phyloP scores from a whole-genome alignment of 1,140 invertebrate genomes.

The Eulimnadia texana region DNA sequence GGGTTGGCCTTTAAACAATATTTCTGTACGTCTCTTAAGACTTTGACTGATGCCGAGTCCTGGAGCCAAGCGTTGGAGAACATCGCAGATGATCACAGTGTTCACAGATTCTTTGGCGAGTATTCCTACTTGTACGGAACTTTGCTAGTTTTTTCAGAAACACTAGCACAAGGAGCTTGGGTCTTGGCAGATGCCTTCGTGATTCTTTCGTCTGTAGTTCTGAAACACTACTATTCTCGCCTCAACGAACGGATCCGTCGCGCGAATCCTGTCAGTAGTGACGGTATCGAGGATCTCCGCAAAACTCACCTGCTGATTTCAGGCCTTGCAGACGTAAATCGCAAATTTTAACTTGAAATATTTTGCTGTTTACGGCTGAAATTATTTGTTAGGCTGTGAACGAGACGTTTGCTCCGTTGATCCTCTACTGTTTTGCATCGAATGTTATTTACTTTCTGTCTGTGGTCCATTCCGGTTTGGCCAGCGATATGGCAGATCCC shows the following conservation, averaged over 20 bases:
- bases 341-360: too few species aligned
- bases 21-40: too few species aligned
- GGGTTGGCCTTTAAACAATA: too few species aligned
- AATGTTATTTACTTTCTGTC: slow-evolving; percentile 5
- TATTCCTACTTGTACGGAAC: slow-evolving; percentile 9
- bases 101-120: slow-evolving; percentile 7
- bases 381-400: not conserved
- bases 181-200: slow-evolving; percentile 9
- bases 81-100: not conserved
- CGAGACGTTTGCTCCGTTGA: slow-evolving; percentile 1
- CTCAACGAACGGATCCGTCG: not conserved
- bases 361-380: too few species aligned
- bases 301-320: not conserved
- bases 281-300: slow-evolving; percentile 4
- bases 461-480: slow-evolving; percentile 6
- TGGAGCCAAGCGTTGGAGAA: not conserved
- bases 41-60: not conserved
- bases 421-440: not conserved
- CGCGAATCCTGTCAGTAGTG: not conserved
- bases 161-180: slow-evolving; percentile 10
- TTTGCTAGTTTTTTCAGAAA: slow-evolving; percentile 2
- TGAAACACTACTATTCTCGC: not conserved
- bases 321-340: not conserved
- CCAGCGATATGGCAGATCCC: not conserved
- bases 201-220: not conserved